phyloP scores from a whole-genome alignment of 2,797 vertebrate genomes.

The Coracias cyanogaster region DNA sequence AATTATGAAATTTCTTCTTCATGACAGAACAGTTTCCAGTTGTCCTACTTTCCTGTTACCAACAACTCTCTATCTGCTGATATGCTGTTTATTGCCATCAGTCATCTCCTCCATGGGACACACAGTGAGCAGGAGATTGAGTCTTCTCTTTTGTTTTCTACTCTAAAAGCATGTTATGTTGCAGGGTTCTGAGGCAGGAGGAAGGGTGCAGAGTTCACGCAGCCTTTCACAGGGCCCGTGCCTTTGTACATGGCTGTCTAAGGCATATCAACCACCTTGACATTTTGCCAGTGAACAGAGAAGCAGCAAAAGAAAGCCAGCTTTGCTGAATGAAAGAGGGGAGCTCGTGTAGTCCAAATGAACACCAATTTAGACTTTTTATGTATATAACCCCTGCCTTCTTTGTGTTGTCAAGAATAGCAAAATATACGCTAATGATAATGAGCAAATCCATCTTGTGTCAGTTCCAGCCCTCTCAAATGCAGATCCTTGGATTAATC shows the following conservation, averaged over 20 bases:
- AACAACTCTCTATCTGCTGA: neutral
- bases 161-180: neutral
- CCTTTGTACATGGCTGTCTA: neutral
- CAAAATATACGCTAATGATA: slow-evolving; percentile 49
- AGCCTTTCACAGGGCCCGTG: neutral
- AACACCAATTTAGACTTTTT: slow-evolving; percentile 22
- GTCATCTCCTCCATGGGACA: neutral
- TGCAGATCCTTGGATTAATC: neutral
- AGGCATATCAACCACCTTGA: neutral
- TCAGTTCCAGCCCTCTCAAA: slow-evolving; percentile 18
- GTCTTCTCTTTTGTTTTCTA: slow-evolving; percentile 1
- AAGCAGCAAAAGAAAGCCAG: neutral
- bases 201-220: neutral
- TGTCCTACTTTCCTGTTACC: neutral
- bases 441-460: slow-evolving; percentile 31
- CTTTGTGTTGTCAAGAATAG: slow-evolving; percentile 37
- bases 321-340: slow-evolving; percentile 3
- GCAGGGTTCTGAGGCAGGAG: neutral
- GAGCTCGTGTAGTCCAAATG: neutral
- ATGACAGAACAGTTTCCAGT: neutral
- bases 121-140: neutral
- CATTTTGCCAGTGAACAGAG: neutral
- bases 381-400: neutral
- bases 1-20: slow-evolving; percentile 34
- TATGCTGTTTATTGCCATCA: neutral